These are phyloP conservation scores for Sciurus carolinensis DNA, from an alignment of 2,797 vertebrate genomes.

Conservation along the genomic window DNA sequence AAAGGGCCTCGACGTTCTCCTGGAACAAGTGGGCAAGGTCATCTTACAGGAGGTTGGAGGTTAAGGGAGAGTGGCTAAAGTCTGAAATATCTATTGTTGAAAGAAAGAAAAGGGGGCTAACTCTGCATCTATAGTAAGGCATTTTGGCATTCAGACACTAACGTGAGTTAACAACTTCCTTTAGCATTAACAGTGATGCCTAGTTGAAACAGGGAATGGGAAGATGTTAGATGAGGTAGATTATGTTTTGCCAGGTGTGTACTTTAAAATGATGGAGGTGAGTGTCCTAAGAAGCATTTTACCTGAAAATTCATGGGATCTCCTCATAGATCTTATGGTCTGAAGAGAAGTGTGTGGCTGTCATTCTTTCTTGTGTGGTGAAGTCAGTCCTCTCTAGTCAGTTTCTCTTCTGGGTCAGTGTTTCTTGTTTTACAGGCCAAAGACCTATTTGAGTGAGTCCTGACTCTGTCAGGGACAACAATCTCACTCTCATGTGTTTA, in stretches of 20 bases:
- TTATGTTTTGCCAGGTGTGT: neutral
- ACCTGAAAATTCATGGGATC: neutral
- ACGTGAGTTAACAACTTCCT: slow-evolving; percentile 3
- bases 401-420: neutral
- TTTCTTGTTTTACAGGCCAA: slow-evolving; percentile 47
- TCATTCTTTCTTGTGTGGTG: neutral
- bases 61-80: neutral
- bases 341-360: neutral
- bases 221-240: slow-evolving; percentile 9
- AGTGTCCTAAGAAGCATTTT: slow-evolving; percentile 13
- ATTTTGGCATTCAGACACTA: neutral
- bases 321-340: neutral
- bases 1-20: neutral
- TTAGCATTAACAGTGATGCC: neutral
- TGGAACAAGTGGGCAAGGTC: slow-evolving; percentile 32
- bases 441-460: neutral
- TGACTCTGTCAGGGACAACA: neutral
- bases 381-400: neutral
- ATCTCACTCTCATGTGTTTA: slow-evolving; percentile 7
- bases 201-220: neutral
- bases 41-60: neutral
- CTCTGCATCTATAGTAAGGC: neutral
- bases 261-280: neutral
- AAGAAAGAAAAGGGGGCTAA: slow-evolving; percentile 14
- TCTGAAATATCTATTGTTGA: neutral